Percentiles rank a stretch among this genome's conserved stretches.
phyloP scores from a whole-genome alignment of 2,888 invertebrate species.

The Ormyrus thymus region DNA sequence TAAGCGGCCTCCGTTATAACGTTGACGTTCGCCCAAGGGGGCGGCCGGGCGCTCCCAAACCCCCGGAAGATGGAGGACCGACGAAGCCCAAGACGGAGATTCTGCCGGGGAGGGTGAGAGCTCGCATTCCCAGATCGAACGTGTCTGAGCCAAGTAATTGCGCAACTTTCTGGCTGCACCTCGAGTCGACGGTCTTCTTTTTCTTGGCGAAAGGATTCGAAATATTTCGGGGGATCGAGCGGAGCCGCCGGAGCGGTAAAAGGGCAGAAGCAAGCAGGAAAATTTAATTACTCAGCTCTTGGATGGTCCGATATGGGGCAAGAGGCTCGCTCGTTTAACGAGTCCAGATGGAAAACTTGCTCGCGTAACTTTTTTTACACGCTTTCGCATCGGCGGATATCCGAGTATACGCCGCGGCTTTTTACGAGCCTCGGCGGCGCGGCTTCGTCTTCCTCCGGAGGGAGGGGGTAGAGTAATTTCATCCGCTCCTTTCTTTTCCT shows the following conservation, averaged over 20 bases:
- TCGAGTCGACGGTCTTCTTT: too few relatives aligned
- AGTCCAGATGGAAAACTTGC: slow-evolving; percentile 65
- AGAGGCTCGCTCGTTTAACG: slow-evolving; percentile 64
- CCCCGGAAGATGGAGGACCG: slow-evolving; percentile 11
- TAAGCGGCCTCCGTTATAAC: slow-evolving; percentile 57
- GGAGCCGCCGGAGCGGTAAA: too few relatives aligned
- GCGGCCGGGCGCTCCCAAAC: background rate
- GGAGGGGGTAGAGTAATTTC: slow-evolving; percentile 40
- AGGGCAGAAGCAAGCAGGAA: slow-evolving; percentile 6
- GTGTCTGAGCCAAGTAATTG: too few relatives aligned
- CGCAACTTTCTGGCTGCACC: too few relatives aligned
- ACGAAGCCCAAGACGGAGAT: background rate
- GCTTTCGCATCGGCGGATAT: slow-evolving; percentile 4
- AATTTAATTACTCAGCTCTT: slow-evolving; percentile 16
- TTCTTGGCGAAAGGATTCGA: too few relatives aligned
- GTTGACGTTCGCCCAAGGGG: slow-evolving; percentile 26
- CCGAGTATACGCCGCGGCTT: slow-evolving; percentile 14
- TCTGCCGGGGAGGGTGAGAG: background rate
- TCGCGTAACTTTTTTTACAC: slow-evolving; percentile 57
- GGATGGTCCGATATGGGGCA: background rate
- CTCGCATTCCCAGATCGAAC: too few relatives aligned
- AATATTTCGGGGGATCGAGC: too few relatives aligned
- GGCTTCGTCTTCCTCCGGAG: slow-evolving; percentile 16
- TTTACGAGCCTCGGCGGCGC: slow-evolving; percentile 37
- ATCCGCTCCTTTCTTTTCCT: slow-evolving; percentile 8